These are phyloP conservation scores for Probosciger aterrimus DNA, from an alignment of 2,113 vertebrate species.

Conservation along the genomic window DNA sequence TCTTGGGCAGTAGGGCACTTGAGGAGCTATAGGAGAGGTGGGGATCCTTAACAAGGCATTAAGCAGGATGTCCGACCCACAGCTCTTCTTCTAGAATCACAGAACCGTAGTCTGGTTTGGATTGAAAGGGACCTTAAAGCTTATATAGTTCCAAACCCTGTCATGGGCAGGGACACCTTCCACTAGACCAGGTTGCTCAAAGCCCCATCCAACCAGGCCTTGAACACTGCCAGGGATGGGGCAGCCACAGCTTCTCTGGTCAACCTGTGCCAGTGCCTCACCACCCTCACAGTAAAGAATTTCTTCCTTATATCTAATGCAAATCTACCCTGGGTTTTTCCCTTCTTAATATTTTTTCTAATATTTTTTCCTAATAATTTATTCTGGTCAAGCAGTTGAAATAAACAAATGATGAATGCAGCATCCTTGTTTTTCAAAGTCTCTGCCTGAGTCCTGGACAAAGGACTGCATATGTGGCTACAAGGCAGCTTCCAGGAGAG, in stretches of 20 bases:
- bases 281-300: not conserved
- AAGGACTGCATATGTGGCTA: rapidly evolving
- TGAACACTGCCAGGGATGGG: not conserved
- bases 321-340: not conserved
- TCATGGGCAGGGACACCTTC: not conserved
- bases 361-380: not conserved
- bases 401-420: not conserved
- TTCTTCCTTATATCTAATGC: not conserved
- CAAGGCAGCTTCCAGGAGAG: not conserved
- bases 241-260: not conserved
- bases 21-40: not conserved
- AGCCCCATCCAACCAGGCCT: not conserved
- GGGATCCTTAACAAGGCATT: rapidly evolving
- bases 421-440: not conserved
- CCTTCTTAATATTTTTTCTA: not conserved
- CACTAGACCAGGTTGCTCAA: not conserved
- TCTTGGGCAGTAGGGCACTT: not conserved
- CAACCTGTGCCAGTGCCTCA: not conserved
- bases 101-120: not conserved
- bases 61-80: rapidly evolving
- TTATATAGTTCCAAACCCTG: not conserved
- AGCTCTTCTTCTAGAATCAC: not conserved
- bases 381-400: not conserved
- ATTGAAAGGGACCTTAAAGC: not conserved
- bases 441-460: not conserved